Percentiles rank a stretch among this genome's conserved stretches.
These are phyloP conservation scores for Tetanocera ferruginea DNA, from an alignment of 2,888 invertebrate genomes.

Conservation along the genomic window DNA sequence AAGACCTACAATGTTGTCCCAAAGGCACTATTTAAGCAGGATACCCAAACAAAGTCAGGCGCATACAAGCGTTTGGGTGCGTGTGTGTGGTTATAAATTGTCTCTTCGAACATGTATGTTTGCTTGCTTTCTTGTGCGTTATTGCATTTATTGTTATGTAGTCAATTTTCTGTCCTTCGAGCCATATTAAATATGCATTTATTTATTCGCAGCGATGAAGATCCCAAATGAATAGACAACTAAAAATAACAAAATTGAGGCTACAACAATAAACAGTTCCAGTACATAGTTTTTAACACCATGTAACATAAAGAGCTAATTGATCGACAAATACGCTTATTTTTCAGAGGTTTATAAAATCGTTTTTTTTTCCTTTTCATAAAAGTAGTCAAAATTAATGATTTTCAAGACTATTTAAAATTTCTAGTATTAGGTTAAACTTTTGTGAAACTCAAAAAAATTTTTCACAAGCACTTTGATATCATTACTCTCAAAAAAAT, in stretches of 20 bases:
- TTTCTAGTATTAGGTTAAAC: too few species aligned
- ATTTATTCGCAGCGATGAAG: constrained; percentile 23
- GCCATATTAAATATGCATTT: constrained; percentile 53
- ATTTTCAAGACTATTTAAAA: too few species aligned
- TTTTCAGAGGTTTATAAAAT: too few species aligned
- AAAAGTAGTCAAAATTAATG: too few species aligned
- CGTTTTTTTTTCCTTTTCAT: too few species aligned
- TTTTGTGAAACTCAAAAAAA: too few species aligned
- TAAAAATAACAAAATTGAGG: background rate
- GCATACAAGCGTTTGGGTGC: background rate
- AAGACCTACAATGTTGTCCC: constrained; percentile 1
- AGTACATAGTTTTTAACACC: too few species aligned
- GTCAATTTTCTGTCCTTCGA: constrained; percentile 46
- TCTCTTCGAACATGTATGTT: background rate
- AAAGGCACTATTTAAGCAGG: constrained; percentile 26
- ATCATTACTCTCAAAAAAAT: too few species aligned
- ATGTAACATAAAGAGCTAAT: too few species aligned
- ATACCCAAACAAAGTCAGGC: constrained; percentile 12
- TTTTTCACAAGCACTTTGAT: too few species aligned
- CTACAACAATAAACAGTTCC: background rate
- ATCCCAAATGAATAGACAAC: background rate
- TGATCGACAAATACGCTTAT: too few species aligned
- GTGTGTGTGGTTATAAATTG: background rate
- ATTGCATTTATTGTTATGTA: constrained; percentile 19
- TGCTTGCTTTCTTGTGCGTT: background rate